Evolutionary conservation across 2,888 invertebrate genomes (phyloP).

Genomic region (Ectemnius continuus): DNA sequence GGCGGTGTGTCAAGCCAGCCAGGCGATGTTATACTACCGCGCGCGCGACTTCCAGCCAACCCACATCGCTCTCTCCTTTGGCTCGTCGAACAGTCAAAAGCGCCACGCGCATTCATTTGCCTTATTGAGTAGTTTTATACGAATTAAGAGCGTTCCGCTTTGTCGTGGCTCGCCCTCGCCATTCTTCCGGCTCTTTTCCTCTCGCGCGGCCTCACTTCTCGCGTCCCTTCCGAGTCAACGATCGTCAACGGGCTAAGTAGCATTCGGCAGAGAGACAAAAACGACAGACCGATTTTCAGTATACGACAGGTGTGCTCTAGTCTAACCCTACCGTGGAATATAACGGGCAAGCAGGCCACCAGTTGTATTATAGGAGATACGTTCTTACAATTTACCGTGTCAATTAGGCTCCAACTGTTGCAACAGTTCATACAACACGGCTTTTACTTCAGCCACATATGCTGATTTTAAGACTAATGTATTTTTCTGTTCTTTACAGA

Average conservation of each 20-base stretch:
- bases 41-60: conserved; percentile 8
- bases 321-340: too few species aligned
- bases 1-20: neutral
- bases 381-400: too few species aligned
- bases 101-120: conserved; percentile 62
- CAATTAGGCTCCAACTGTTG: too few species aligned
- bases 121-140: conserved; percentile 65
- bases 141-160: conserved; percentile 63
- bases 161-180: conserved; percentile 39
- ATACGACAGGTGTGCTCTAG: too few species aligned
- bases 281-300: conserved; percentile 14
- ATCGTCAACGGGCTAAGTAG: conserved; percentile 18
- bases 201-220: conserved; percentile 36
- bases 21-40: neutral
- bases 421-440: too few species aligned
- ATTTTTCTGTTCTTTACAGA: too few species aligned
- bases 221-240: conserved; percentile 19
- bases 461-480: too few species aligned
- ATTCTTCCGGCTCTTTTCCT: conserved; percentile 34
- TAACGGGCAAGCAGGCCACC: too few species aligned
- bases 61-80: conserved; percentile 8
- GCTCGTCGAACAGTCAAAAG: conserved; percentile 57
- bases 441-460: too few species aligned
- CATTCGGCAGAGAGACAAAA: conserved; percentile 11
- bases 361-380: too few species aligned